Evolutionary conservation across 2,113 vertebrate species (phyloP).

Genomic region (Laticauda colubrina): DNA sequence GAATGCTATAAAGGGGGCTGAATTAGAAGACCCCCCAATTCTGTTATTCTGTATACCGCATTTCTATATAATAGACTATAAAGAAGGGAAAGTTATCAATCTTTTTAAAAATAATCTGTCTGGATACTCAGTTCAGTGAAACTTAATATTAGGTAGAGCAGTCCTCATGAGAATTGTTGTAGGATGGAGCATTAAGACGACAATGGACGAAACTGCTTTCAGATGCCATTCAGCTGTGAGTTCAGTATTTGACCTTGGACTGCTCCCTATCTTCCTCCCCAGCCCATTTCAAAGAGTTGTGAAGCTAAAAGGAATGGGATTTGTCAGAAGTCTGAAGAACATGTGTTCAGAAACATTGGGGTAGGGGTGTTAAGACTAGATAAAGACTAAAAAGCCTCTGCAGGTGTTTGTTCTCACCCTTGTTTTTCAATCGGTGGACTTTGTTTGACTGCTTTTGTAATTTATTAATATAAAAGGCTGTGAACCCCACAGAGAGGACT

Average conservation of each 20-base stretch:
- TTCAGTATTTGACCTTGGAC: background rate
- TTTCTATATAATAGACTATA: background rate
- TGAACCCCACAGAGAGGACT: background rate
- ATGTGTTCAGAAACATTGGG: background rate
- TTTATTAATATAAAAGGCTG: background rate
- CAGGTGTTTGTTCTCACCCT: background rate
- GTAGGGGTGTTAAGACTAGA: background rate
- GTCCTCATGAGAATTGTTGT: background rate
- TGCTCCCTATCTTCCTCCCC: too few species aligned
- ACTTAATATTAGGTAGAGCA: background rate
- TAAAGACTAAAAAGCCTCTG: background rate
- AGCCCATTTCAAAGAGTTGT: background rate
- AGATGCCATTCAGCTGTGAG: background rate
- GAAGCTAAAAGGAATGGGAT: background rate
- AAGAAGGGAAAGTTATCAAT: background rate
- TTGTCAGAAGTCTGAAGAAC: background rate
- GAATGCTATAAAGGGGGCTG: background rate
- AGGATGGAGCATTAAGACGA: too few species aligned
- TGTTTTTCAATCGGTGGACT: background rate
- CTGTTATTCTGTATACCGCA: background rate
- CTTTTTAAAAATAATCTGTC: background rate
- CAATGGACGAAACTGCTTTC: too few species aligned
- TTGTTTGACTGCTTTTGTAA: background rate
- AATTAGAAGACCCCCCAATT: background rate
- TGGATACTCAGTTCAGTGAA: too few species aligned